Evolutionary conservation across 2,888 invertebrate genomes (phyloP).

Genomic region (Lamproptera curius): DNA sequence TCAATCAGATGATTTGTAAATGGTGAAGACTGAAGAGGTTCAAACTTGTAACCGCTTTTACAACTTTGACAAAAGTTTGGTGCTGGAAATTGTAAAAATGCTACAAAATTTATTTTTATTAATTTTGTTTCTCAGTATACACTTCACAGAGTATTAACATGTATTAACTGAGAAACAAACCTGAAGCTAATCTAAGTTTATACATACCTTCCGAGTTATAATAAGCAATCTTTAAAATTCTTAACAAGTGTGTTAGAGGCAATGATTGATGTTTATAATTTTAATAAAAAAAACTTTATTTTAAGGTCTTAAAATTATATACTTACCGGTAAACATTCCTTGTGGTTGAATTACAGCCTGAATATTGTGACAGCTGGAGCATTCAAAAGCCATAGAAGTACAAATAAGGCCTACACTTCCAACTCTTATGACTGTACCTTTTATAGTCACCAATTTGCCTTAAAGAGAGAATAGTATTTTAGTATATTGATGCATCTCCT

Average conservation of each 20-base stretch:
- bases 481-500: no score
- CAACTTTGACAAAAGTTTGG: conserved; percentile 79
- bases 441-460: conserved; percentile 87
- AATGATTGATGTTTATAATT: background rate
- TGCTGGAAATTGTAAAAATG: conserved; percentile 49
- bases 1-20: conserved; percentile 87
- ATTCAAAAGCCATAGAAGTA: conserved; percentile 88
- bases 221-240: no score
- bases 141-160: no score
- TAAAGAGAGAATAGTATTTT: conserved; percentile 28
- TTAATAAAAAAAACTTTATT: background rate
- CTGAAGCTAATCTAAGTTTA: no score
- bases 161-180: no score
- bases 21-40: conserved; percentile 80
- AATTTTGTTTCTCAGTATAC: no score
- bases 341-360: conserved; percentile 83
- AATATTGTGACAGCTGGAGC: conserved; percentile 81
- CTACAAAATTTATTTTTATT: no score
- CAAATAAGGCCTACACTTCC: conserved; percentile 85
- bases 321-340: conserved; percentile 66
- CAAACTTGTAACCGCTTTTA: conserved; percentile 79
- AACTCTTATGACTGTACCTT: conserved; percentile 91
- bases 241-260: no score
- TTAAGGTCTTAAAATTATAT: background rate
- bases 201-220: no score